phyloP scores from a whole-genome alignment of 2,888 invertebrate genomes.

The Hedya salicella region DNA sequence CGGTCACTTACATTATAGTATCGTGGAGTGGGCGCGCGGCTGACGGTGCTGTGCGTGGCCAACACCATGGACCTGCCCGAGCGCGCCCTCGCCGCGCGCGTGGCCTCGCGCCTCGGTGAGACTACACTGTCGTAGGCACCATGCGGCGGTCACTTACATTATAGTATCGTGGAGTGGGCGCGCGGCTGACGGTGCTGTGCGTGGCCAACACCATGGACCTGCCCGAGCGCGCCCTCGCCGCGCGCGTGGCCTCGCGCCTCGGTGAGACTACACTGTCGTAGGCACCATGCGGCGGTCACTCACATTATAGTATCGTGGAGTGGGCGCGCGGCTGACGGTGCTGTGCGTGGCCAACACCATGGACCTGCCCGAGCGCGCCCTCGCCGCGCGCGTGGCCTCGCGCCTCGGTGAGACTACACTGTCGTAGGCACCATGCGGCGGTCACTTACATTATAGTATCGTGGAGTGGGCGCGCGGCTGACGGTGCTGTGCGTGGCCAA shows the following conservation, averaged over 20 bases:
- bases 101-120: conserved; percentile 76
- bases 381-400: conserved; percentile 90
- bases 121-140: conserved; percentile 86
- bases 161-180: conserved; percentile 99
- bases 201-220: conserved; percentile 99
- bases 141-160: conserved; percentile 97
- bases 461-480: conserved; percentile 9
- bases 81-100: conserved; percentile 91
- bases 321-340: conserved; percentile 97
- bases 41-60: conserved; percentile 97
- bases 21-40: conserved; percentile 98
- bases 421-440: no score
- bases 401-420: conserved; percentile 67
- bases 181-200: conserved; percentile 94
- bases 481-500: no score
- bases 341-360: conserved; percentile 99
- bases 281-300: conserved; percentile 97
- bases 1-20: conserved; percentile 89
- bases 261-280: conserved; percentile 62
- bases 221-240: conserved; percentile 95
- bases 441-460: no score
- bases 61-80: conserved; percentile 99
- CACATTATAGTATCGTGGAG: conserved; percentile 97
- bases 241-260: conserved; percentile 86
- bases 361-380: conserved; percentile 97